Evolutionary conservation across 2,113 vertebrate genomes (phyloP).

Genomic region (Circaetus gallicus): DNA sequence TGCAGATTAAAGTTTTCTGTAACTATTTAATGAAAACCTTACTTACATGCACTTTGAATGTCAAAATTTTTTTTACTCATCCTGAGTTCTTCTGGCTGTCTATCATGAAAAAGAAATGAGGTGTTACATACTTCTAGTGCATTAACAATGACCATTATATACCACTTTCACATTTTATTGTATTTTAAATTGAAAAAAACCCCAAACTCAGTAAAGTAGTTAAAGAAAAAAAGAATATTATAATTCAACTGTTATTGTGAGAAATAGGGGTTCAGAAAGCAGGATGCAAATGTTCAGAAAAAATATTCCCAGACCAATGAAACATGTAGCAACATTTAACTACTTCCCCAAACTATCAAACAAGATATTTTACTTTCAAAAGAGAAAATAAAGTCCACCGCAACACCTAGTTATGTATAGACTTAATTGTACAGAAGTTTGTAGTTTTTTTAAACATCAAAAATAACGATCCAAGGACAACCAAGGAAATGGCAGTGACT

Average conservation of each 20-base stretch:
- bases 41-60: constrained; percentile 68
- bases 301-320: neutral
- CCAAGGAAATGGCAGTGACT: neutral
- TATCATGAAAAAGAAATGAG: constrained; percentile 29
- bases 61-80: constrained; percentile 66
- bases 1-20: neutral
- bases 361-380: neutral
- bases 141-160: neutral
- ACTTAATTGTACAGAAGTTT: neutral
- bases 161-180: neutral
- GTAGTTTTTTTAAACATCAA: neutral
- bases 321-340: neutral
- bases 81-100: neutral
- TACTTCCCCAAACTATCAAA: neutral
- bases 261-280: neutral
- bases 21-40: neutral
- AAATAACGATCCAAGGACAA: neutral
- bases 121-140: neutral
- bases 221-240: neutral
- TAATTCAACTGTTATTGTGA: neutral
- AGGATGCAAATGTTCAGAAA: neutral
- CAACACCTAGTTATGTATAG: neutral
- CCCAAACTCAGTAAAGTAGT: neutral
- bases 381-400: neutral
- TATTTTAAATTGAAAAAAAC: neutral